phyloP scores from a whole-genome alignment of 2,113 vertebrate species.

The Miniopterus natalensis region DNA sequence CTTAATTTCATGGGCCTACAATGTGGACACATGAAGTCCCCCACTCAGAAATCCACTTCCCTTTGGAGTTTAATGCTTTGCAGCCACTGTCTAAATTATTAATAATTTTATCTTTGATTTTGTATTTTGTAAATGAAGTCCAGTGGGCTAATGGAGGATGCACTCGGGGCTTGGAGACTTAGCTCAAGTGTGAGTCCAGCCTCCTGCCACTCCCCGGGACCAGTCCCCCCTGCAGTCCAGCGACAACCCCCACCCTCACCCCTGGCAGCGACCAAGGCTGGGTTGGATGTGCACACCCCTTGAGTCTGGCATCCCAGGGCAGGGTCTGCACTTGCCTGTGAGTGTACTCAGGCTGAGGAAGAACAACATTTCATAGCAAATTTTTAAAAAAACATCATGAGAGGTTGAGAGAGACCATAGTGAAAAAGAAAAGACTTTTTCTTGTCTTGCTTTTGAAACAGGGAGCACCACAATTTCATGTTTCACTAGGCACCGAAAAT shows the following conservation, averaged over 20 bases:
- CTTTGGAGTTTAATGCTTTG: neutral
- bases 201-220: neutral
- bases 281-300: neutral
- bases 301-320: accelerated
- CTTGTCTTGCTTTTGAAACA: neutral
- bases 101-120: neutral
- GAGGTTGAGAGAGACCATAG: neutral
- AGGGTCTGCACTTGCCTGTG: neutral
- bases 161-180: neutral
- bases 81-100: neutral
- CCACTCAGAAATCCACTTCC: neutral
- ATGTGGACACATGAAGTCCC: neutral
- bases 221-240: neutral
- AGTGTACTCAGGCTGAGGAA: neutral
- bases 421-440: neutral
- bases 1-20: neutral
- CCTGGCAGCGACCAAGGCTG: neutral
- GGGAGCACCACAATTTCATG: neutral
- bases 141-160: neutral
- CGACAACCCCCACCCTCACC: neutral
- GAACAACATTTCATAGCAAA: neutral
- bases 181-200: neutral
- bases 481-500: neutral
- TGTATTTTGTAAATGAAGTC: neutral
- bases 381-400: neutral